These are phyloP conservation scores for Tetragonisca angustula DNA, from an alignment of 2,888 invertebrate species.

Conservation along the genomic window DNA sequence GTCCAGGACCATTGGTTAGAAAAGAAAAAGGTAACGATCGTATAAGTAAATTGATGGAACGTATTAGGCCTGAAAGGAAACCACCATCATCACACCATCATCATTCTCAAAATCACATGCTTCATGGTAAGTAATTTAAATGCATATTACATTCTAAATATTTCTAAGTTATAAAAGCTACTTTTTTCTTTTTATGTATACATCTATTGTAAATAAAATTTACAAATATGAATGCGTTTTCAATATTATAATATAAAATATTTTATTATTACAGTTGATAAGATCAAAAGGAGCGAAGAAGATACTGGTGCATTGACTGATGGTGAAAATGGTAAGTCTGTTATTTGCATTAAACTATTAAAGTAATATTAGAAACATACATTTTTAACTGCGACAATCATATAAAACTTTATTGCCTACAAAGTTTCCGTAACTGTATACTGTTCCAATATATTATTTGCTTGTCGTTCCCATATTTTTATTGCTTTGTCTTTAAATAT, in stretches of 20 bases:
- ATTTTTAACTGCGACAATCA: not conserved
- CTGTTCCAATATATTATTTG: constrained; percentile 7
- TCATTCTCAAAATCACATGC: constrained; percentile 77
- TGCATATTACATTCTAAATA: not conserved
- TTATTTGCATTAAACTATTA: constrained; percentile 5
- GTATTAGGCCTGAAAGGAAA: constrained; percentile 85
- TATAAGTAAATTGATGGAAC: constrained; percentile 91
- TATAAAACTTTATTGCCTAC: not conserved
- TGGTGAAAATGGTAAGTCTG: constrained; percentile 82
- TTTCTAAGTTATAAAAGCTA: not conserved
- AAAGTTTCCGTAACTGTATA: not conserved
- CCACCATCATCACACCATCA: constrained; percentile 84
- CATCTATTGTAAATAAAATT: not conserved
- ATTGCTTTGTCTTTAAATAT: not conserved
- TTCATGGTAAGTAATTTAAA: constrained; percentile 72
- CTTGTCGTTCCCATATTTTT: not conserved
- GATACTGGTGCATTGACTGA: constrained; percentile 79
- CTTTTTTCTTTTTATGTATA: not conserved
- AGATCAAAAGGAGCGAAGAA: constrained; percentile 81
- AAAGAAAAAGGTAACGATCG: constrained; percentile 89
- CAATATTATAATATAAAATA: not conserved
- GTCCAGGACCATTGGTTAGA: constrained; percentile 89
- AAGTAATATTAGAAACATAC: not conserved
- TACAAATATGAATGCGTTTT: not conserved
- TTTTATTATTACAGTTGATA: constrained; percentile 80